A percentile compares a stretch with the other conserved stretches of the same genome.
Evolutionary conservation across 2,113 vertebrate genomes (phyloP).

Genomic region (Cebidichthys violaceus): DNA sequence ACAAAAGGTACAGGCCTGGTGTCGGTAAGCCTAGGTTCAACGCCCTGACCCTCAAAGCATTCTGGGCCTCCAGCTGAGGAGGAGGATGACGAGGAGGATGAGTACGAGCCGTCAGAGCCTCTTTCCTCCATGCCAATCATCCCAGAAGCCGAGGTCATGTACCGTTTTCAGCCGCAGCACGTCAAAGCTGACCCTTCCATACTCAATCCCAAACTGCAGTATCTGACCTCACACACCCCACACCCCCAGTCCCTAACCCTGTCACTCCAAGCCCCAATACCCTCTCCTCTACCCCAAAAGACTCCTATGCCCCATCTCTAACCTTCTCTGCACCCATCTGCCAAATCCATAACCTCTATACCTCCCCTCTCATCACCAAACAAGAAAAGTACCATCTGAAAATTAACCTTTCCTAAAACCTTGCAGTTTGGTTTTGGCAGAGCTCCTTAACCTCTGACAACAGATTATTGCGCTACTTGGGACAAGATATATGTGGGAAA

Average conservation of each 20-base stretch:
- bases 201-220: constrained; percentile 59
- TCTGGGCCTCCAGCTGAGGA: constrained; percentile 55
- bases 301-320: constrained; percentile 61
- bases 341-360: constrained; percentile 73
- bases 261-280: constrained; percentile 81
- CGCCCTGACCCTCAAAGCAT: constrained; percentile 55
- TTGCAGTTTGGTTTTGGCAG: constrained; percentile 60
- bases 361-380: constrained; percentile 80
- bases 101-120: constrained; percentile 64
- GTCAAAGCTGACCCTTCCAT: constrained; percentile 67
- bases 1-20: constrained; percentile 63
- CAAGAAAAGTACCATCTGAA: constrained; percentile 75
- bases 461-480: constrained; percentile 35
- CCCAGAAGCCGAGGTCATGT: constrained; percentile 67
- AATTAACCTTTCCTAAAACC: constrained; percentile 76
- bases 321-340: constrained; percentile 77
- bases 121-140: constrained; percentile 78
- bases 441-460: constrained; percentile 64
- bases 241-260: constrained; percentile 80
- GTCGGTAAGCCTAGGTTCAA: constrained; percentile 51
- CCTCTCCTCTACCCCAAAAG: constrained; percentile 68
- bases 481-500: constrained; percentile 70
- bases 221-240: constrained; percentile 75
- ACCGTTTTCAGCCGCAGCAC: constrained; percentile 59
- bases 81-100: constrained; percentile 53